Evolutionary conservation across 2,797 vertebrate species (phyloP).

Genomic region (Crocodylus rhombifer): DNA sequence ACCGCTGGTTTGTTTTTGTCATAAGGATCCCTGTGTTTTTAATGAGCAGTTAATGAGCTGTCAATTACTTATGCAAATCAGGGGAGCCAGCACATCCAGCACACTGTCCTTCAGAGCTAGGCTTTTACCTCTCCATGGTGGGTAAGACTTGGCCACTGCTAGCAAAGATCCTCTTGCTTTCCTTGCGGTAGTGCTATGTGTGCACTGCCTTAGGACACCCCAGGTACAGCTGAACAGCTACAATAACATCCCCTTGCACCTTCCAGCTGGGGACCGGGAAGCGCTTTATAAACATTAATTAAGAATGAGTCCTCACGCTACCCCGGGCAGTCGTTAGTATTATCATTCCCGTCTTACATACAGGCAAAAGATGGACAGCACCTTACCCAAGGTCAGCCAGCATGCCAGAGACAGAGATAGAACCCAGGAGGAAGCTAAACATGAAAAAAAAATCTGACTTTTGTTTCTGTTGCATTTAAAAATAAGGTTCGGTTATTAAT

Average conservation of each 20-base stretch:
- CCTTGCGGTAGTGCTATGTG: no score
- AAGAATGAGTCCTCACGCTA: neutral
- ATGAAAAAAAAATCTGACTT: conserved; percentile 7
- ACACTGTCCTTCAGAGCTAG: neutral
- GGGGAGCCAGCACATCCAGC: neutral
- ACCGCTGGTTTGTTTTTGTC: conserved; percentile 43
- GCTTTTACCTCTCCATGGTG: neutral
- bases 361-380: neutral
- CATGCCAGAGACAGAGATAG: conserved; percentile 16
- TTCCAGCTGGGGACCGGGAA: rapidly evolving
- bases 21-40: conserved; percentile 57
- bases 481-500: conserved; percentile 71
- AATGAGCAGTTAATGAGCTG: conserved; percentile 56
- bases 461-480: conserved; percentile 67
- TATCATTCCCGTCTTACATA: neutral
- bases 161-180: no score
- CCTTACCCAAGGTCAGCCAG: conserved; percentile 59
- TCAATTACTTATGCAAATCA: conserved; percentile 54
- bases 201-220: rapidly evolving
- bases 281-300: neutral
- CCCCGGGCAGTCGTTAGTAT: neutral
- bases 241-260: neutral
- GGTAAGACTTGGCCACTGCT: neutral
- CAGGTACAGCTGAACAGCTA: neutral
- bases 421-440: conserved; percentile 26